Conservation (phyloP, 2,113 vertebrate genomes). For the Perca schrenkii region DNA sequence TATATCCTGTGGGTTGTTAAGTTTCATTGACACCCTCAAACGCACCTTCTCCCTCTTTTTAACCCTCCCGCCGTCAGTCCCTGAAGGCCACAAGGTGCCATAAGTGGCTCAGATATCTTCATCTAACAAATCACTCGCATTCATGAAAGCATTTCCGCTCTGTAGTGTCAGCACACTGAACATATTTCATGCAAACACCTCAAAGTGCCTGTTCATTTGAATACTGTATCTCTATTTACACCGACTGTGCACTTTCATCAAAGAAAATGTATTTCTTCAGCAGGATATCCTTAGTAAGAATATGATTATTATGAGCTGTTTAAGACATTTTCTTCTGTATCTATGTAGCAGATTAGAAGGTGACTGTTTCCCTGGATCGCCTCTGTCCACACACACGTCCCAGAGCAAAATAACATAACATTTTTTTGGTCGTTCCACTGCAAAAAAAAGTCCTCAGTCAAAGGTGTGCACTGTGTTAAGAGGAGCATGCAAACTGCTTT, state of each 20-base stretch:
- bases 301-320: conserved; percentile 42
- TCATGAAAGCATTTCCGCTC: conserved; percentile 8
- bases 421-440: conserved; percentile 21
- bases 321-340: conserved; percentile 67
- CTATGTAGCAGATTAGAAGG: conserved; percentile 63
- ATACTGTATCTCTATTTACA: conserved; percentile 26
- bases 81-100: conserved; percentile 46
- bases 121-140: not conserved
- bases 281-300: conserved; percentile 15
- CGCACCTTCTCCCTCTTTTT: conserved; percentile 31
- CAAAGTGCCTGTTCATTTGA: conserved; percentile 12
- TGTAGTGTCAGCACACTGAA: conserved; percentile 3
- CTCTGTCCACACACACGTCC: conserved; percentile 36
- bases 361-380: not conserved
- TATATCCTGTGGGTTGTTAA: conserved; percentile 62
- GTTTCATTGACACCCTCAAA: conserved; percentile 61
- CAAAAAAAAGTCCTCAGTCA: conserved; percentile 43
- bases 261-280: conserved; percentile 20
- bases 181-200: conserved; percentile 24
- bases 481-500: conserved; percentile 68
- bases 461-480: conserved; percentile 45
- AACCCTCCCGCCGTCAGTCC: conserved; percentile 20
- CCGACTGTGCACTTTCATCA: conserved; percentile 16
- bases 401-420: conserved; percentile 54
- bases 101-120: conserved; percentile 21